phyloP scores from a whole-genome alignment of 2,888 invertebrate species.

The Tholera decimalis region DNA sequence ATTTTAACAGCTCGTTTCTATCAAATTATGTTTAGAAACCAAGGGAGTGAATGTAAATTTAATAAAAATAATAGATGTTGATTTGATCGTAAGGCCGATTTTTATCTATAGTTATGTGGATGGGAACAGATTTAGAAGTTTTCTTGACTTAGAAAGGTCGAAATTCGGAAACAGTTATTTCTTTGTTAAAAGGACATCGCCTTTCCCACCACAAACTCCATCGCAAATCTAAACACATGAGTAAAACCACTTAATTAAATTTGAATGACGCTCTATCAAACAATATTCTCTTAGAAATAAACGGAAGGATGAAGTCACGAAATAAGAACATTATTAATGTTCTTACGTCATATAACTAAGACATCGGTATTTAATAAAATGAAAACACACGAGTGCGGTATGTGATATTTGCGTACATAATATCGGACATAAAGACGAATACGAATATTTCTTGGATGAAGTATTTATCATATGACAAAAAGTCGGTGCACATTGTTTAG shows the following conservation, averaged over 20 bases:
- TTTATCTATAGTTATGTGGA: slow-evolving; percentile 21
- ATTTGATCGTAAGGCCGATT: slow-evolving; percentile 42
- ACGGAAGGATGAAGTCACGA: not conserved
- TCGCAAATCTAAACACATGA: not conserved
- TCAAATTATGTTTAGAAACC: too few relatives aligned
- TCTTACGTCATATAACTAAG: slow-evolving; percentile 16
- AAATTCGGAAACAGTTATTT: slow-evolving; percentile 8
- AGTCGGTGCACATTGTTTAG: slow-evolving; percentile 64
- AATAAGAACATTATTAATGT: slow-evolving; percentile 1
- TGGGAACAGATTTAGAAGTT: slow-evolving; percentile 24
- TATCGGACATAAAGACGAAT: slow-evolving; percentile 45
- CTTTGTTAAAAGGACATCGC: slow-evolving; percentile 1
- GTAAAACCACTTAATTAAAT: not conserved
- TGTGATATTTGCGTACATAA: slow-evolving; percentile 48
- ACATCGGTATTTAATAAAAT: slow-evolving; percentile 55
- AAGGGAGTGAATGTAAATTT: too few relatives aligned
- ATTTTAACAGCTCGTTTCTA: too few relatives aligned
- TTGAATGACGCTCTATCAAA: not conserved
- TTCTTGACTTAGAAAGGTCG: slow-evolving; percentile 2
- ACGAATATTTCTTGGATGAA: slow-evolving; percentile 46
- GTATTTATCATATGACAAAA: slow-evolving; percentile 60
- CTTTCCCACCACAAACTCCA: not conserved
- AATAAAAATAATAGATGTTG: slow-evolving; percentile 41
- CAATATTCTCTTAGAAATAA: slow-evolving; percentile 15
- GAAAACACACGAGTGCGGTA: slow-evolving; percentile 44